A percentile compares a stretch with the other conserved stretches of the same genome.
Evolutionary conservation across 2,797 vertebrate genomes (phyloP).

Genomic region (Hephaestus fuliginosus): DNA sequence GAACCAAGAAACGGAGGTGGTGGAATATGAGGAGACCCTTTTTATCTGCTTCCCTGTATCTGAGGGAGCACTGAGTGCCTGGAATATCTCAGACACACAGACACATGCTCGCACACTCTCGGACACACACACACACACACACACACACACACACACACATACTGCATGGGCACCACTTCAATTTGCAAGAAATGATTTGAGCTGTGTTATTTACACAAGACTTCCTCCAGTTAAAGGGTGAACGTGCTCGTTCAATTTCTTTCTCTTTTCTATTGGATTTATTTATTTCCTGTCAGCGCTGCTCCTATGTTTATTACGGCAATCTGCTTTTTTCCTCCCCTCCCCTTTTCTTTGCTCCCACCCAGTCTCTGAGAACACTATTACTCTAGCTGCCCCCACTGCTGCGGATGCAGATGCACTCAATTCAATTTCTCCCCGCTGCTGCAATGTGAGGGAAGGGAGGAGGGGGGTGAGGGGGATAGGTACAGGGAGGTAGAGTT

Average conservation of each 20-base stretch:
- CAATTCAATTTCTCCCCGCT: conserved; percentile 66
- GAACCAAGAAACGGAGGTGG: conserved; percentile 12
- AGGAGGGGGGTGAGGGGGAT: conserved; percentile 1
- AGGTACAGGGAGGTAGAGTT: conserved; percentile 32
- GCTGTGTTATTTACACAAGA: conserved; percentile 76
- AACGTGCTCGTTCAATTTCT: conserved; percentile 65
- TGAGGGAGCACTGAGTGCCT: conserved; percentile 43
- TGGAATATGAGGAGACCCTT: conserved; percentile 18
- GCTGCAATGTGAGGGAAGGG: conserved; percentile 53
- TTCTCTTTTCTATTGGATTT: conserved; percentile 72
- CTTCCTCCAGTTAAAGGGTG: conserved; percentile 66
- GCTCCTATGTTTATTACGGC: conserved; percentile 75
- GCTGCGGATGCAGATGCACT: conserved; percentile 73
- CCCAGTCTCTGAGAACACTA: conserved; percentile 61
- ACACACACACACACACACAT: conserved; percentile 1
- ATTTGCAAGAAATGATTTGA: conserved; percentile 77
- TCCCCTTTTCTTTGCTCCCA: conserved; percentile 45
- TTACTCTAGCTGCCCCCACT: conserved; percentile 61
- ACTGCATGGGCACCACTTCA: conserved; percentile 52
- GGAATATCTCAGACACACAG: conserved; percentile 30
- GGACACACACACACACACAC: conserved; percentile 12
- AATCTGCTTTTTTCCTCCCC: conserved; percentile 68
- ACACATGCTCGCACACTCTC: conserved; percentile 1
- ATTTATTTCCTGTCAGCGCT: conserved; percentile 76
- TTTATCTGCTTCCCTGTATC: conserved; percentile 47